Evolutionary conservation across 2,113 vertebrate genomes (phyloP).

Genomic region (Thryonomys swinderianus): DNA sequence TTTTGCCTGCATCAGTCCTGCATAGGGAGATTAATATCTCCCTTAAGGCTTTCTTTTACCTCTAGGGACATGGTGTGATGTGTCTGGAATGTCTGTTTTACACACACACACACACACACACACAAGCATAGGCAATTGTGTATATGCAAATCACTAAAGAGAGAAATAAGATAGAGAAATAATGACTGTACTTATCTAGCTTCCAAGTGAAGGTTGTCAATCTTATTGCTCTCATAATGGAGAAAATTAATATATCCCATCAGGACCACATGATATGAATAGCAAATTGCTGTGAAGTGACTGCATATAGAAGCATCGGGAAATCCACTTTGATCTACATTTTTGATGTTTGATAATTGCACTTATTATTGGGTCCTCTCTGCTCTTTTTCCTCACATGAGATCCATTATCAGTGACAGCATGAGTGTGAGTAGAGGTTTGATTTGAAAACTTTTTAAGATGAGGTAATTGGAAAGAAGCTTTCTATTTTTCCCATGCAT

Average conservation of each 20-base stretch:
- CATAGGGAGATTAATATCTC: slow-evolving; percentile 77
- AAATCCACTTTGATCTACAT: slow-evolving; percentile 89
- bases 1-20: slow-evolving; percentile 66
- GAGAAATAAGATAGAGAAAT: slow-evolving; percentile 83
- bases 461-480: slow-evolving; percentile 83
- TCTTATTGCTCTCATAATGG: slow-evolving; percentile 84
- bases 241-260: slow-evolving; percentile 86
- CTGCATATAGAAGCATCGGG: slow-evolving; percentile 80
- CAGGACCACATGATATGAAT: slow-evolving; percentile 83
- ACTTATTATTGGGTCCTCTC: slow-evolving; percentile 87
- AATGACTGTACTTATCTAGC: slow-evolving; percentile 81
- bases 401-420: slow-evolving; percentile 88
- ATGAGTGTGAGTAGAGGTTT: slow-evolving; percentile 84
- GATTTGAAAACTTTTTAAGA: slow-evolving; percentile 84
- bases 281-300: slow-evolving; percentile 85
- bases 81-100: slow-evolving; percentile 66
- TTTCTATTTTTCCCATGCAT: slow-evolving; percentile 73
- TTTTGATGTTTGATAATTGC: slow-evolving; percentile 89
- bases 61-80: slow-evolving; percentile 64
- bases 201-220: slow-evolving; percentile 85
- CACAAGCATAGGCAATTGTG: slow-evolving; percentile 43
- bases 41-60: slow-evolving; percentile 74
- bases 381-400: slow-evolving; percentile 86
- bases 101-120: slow-evolving; percentile 66
- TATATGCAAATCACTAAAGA: slow-evolving; percentile 81